These are phyloP conservation scores for Icerya purchasi DNA, from an alignment of 2,888 invertebrate species.

Conservation along the genomic window DNA sequence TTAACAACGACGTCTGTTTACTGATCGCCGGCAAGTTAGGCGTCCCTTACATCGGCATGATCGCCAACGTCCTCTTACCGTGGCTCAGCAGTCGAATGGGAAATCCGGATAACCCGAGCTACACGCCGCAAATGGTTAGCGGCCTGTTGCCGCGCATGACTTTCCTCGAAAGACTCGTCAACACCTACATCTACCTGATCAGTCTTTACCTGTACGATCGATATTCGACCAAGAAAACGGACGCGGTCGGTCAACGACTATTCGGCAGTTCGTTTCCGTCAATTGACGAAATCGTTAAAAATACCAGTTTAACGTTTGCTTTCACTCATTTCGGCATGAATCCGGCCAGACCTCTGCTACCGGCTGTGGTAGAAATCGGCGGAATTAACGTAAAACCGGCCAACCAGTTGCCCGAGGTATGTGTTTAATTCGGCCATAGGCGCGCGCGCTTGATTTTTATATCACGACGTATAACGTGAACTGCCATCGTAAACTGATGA, in stretches of 20 bases:
- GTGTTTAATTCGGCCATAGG: too few relatives aligned
- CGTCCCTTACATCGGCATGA: neutral
- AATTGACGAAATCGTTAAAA: slow-evolving; percentile 13
- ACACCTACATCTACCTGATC: neutral
- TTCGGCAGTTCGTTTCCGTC: neutral
- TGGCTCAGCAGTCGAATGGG: neutral
- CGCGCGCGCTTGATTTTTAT: too few relatives aligned
- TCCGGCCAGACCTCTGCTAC: slow-evolving; percentile 29
- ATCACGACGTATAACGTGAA: too few relatives aligned
- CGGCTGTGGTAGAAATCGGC: slow-evolving; percentile 35
- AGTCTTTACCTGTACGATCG: neutral
- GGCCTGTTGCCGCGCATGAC: neutral
- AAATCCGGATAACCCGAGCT: slow-evolving; percentile 4
- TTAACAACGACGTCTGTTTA: neutral
- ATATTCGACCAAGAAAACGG: neutral
- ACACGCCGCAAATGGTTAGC: neutral
- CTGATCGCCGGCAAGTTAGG: slow-evolving; percentile 4
- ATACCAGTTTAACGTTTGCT: slow-evolving; percentile 27
- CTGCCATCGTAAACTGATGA: too few relatives aligned
- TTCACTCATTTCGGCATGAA: slow-evolving; percentile 32
- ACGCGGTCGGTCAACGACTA: neutral
- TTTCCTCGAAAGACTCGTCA: neutral
- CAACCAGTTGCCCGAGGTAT: slow-evolving; percentile 7
- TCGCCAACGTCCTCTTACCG: slow-evolving; percentile 1
- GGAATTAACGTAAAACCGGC: slow-evolving; percentile 27